Evolutionary conservation across 2,797 vertebrate species (phyloP), one percentile per base, ranked within the genome.

Genomic region (Hemibagrus guttatus): DNA sequence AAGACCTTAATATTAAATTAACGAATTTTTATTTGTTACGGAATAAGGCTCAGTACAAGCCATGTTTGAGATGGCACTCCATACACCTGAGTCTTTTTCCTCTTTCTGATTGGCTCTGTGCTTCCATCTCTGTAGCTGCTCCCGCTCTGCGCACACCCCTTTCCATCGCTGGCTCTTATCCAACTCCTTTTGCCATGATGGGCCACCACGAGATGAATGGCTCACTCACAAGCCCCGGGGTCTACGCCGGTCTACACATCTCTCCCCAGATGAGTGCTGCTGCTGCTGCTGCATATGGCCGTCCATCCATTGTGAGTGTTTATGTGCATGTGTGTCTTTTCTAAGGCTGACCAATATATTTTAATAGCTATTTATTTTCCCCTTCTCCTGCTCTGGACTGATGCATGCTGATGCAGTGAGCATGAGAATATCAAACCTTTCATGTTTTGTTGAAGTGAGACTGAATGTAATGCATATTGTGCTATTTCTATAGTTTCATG

Each of bases 241-340:
- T 98, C 64, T 99, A 99, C 13, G 98, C 98, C 0, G 96, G 98
- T 82, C 96, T 99, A 2, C 98, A 99, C 93, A 98, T 99, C 93
- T 99, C 98, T 28, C 98, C 98, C 4, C 98, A 99, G 91, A 99
- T 99, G 98, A 99, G 98, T 0, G 97, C 96, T 0, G 98, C 97
- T 0, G 98, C 98, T 0, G 98, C 97, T 0, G 98, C 98, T 0
- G 98, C 98, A 75, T 99, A 99, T 0, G 98, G 98, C 63, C 95
- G 98, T 85, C 97, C 98, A 28, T 97, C 97, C 0, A 98, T 99
- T 97, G 98, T 99, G 94, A 86, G 96, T 90, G 71, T 56, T 11
- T 19, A 9, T 66, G 28, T 74, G 7, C 46, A 23, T 81, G 56
- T 52, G 76, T 64, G 66, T 13, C 9, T 11, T 84, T 17, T 35